Conservation (phyloP, 37 sponge, comb jelly and placozoan species). For the Cliona cf. orientalis region DNA sequence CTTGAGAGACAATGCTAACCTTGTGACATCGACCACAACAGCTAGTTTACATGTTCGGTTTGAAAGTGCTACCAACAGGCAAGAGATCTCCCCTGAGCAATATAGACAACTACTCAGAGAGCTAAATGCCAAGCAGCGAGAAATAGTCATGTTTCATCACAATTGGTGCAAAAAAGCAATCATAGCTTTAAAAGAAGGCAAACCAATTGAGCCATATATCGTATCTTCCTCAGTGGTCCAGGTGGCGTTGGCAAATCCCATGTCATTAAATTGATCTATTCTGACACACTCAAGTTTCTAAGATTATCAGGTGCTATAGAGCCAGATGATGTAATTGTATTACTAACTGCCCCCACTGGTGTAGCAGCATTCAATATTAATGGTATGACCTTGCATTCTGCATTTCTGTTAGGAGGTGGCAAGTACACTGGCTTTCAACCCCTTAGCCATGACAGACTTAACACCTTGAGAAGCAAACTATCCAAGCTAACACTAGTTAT, state of each 20-base stretch:
- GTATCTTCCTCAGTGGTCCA: slow-evolving; percentile 46
- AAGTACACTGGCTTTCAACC: background rate
- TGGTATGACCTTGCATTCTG: slow-evolving; percentile 56
- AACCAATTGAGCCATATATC: slow-evolving; percentile 36
- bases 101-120: background rate
- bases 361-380: too few relatives aligned
- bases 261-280: slow-evolving; percentile 44
- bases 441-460: background rate
- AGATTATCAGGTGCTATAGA: slow-evolving; percentile 21
- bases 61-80: slow-evolving; percentile 22
- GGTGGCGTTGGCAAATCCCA: slow-evolving; percentile 61
- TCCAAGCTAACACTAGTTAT: slow-evolving; percentile 25
- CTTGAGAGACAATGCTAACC: background rate
- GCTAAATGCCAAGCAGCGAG: slow-evolving; percentile 18
- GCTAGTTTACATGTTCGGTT: background rate
- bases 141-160: slow-evolving; percentile 26
- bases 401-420: slow-evolving; percentile 10
- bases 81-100: background rate
- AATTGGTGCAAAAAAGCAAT: slow-evolving; percentile 44
- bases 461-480: slow-evolving; percentile 30
- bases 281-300: slow-evolving; percentile 30
- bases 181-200: slow-evolving; percentile 10
- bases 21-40: background rate
- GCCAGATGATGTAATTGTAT: slow-evolving; percentile 52
- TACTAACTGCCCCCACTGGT: too few relatives aligned